phyloP scores from a whole-genome alignment of 2,888 invertebrate genomes.

The Drosophila barbarae region DNA sequence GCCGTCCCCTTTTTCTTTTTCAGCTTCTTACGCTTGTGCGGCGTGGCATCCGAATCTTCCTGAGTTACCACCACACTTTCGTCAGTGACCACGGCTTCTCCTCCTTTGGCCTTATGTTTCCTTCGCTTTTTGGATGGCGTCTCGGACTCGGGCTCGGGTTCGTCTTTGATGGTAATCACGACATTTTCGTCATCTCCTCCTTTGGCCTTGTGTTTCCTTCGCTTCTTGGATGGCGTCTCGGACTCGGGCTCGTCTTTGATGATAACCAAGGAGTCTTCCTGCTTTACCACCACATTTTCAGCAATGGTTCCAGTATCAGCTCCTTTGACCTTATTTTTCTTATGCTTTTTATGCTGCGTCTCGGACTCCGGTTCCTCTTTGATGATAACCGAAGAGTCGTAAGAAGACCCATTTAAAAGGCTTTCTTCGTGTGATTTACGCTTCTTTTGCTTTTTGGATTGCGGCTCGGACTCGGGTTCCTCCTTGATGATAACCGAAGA shows the following conservation, averaged over 20 bases:
- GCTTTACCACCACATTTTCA: too few species aligned
- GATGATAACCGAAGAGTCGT: neutral
- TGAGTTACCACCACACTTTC: neutral
- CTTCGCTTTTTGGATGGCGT: neutral
- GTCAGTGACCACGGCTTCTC: neutral
- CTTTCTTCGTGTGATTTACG: constrained; percentile 1
- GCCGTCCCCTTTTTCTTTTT: neutral
- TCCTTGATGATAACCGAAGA: neutral
- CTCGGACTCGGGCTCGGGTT: neutral
- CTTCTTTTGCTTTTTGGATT: constrained; percentile 5
- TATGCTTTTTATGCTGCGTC: neutral
- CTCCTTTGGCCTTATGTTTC: neutral
- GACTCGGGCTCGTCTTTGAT: neutral
- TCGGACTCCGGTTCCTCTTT: neutral
- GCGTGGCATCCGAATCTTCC: neutral
- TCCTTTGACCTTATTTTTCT: neutral
- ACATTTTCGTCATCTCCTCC: too few species aligned
- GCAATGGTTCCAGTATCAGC: too few species aligned
- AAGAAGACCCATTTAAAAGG: neutral
- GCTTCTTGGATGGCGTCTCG: neutral
- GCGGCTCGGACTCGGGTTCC: neutral
- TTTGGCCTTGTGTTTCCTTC: neutral
- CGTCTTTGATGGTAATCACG: neutral
- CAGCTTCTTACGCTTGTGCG: constrained; percentile 7
- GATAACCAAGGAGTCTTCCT: too few species aligned